phyloP scores from a whole-genome alignment of 2,113 vertebrate species.

The Toxotes jaculatrix region DNA sequence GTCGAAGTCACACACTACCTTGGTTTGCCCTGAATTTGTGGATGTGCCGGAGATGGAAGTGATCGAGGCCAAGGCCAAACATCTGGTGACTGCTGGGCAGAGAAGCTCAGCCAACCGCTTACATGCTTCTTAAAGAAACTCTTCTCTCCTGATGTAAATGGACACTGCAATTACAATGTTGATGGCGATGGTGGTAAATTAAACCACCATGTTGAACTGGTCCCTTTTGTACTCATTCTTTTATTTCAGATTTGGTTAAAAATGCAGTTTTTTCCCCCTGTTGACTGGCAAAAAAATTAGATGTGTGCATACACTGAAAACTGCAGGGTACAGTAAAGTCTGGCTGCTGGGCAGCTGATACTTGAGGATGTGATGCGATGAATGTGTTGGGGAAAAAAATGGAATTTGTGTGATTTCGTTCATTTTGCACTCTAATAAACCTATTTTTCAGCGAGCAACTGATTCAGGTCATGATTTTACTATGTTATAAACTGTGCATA shows the following conservation, averaged over 20 bases:
- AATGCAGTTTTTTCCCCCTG: background rate
- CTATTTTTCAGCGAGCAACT: constrained; percentile 34
- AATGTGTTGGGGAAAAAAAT: constrained; percentile 13
- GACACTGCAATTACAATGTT: constrained; percentile 20
- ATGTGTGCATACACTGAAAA: constrained; percentile 42
- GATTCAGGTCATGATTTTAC: constrained; percentile 7
- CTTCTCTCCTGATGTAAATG: background rate
- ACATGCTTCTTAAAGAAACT: constrained; percentile 73
- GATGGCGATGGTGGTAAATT: constrained; percentile 33
- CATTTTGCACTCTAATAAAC: constrained; percentile 63
- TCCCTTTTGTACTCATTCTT: constrained; percentile 30
- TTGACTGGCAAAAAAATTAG: constrained; percentile 11
- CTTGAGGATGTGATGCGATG: constrained; percentile 31
- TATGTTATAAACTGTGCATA: no score
- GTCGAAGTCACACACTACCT: constrained; percentile 25
- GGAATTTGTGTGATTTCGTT: constrained; percentile 19
- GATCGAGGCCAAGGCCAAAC: constrained; percentile 61
- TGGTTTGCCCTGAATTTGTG: constrained; percentile 26
- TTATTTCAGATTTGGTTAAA: constrained; percentile 37
- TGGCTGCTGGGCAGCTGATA: constrained; percentile 77
- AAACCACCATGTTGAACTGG: constrained; percentile 17
- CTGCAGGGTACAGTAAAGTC: constrained; percentile 55
- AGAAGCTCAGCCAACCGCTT: constrained; percentile 69
- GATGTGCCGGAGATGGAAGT: constrained; percentile 37
- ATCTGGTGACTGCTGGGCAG: constrained; percentile 35